Evolutionary conservation across 2,113 vertebrate species (phyloP).

Genomic region (Muntiacus muntjak): DNA sequence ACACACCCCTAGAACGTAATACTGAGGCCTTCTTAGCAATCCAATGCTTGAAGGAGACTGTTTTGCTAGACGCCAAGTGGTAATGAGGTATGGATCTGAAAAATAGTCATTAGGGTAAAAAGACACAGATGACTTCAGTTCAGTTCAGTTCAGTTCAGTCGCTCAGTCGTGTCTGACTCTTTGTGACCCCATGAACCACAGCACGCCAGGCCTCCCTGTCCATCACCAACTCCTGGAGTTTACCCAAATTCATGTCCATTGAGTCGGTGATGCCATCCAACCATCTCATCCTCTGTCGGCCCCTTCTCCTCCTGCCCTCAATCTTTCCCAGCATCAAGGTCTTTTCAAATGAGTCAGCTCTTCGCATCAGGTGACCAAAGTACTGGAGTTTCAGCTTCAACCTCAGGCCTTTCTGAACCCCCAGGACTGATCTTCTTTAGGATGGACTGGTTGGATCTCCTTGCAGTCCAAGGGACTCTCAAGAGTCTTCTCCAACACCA

Average conservation of each 20-base stretch:
- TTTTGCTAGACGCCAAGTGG: background rate
- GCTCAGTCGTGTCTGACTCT: background rate
- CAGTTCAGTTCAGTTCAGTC: background rate
- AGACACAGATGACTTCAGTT: background rate
- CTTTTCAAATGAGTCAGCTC: background rate
- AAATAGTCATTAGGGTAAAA: background rate
- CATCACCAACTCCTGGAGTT: background rate
- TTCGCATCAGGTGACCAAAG: fast-evolving
- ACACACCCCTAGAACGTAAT: background rate
- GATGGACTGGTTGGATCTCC: background rate
- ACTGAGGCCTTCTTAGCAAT: background rate
- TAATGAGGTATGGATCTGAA: background rate
- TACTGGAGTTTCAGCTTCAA: background rate
- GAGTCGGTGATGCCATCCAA: background rate
- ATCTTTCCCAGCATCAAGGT: background rate
- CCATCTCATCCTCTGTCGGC: fast-evolving
- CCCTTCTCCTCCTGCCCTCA: background rate
- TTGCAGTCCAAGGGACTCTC: background rate
- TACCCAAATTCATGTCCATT: background rate
- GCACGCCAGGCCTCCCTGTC: background rate
- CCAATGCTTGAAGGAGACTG: background rate
- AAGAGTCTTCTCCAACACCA: background rate
- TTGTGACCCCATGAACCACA: background rate
- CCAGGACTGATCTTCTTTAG: background rate
- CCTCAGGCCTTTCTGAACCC: background rate